Conservation (phyloP, 2,888 invertebrate genomes). For the Portevinia maculata region DNA sequence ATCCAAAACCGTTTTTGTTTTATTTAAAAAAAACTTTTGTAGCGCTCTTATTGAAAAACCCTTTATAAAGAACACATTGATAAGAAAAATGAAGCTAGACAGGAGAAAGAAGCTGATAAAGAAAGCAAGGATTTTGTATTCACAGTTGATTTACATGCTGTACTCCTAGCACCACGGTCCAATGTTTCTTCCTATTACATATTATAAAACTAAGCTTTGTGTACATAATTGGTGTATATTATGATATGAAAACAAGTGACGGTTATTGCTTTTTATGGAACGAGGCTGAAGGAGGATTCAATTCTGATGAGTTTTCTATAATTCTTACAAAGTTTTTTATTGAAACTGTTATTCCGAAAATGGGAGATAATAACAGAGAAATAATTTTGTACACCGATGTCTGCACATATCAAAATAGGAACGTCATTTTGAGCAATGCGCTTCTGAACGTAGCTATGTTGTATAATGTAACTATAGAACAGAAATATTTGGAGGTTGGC, state of each 20-base stretch:
- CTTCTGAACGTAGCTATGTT: not conserved
- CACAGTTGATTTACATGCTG: constrained; percentile 3
- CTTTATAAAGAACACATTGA: too few species aligned
- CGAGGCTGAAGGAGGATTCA: constrained; percentile 12
- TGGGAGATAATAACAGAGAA: constrained; percentile 6
- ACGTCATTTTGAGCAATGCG: not conserved
- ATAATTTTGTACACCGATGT: not conserved
- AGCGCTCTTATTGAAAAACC: too few species aligned
- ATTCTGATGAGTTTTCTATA: constrained; percentile 17
- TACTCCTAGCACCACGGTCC: constrained; percentile 9
- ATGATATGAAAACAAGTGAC: constrained; percentile 18
- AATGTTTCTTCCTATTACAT: constrained; percentile 23
- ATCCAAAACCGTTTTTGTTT: too few species aligned
- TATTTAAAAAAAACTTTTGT: too few species aligned
- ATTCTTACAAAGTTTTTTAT: constrained; percentile 22
- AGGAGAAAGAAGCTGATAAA: constrained; percentile 7
- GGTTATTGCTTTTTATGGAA: constrained; percentile 14
- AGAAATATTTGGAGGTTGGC: not conserved
- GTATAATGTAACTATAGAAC: not conserved
- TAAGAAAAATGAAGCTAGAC: not conserved
- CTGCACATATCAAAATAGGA: not conserved
- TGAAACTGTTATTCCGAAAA: constrained; percentile 3
- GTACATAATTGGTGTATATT: constrained; percentile 15
- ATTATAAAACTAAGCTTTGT: constrained; percentile 3
- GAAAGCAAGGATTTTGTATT: constrained; percentile 11